These are phyloP conservation scores for Maniola hyperantus DNA, from an alignment of 2,888 invertebrate species.

Conservation along the genomic window DNA sequence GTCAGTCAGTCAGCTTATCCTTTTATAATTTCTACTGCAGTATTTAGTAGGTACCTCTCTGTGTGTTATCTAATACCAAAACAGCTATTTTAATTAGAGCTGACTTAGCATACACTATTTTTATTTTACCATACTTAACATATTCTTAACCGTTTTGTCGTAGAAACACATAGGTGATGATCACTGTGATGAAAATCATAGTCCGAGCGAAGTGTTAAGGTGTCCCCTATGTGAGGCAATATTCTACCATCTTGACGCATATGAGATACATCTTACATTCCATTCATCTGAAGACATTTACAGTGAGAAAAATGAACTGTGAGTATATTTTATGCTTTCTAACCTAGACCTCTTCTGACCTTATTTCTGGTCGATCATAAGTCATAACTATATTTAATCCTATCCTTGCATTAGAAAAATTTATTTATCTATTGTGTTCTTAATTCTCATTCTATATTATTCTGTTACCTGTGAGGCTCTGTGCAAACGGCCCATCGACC, in stretches of 20 bases:
- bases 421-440: too few relatives aligned
- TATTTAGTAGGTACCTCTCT: too few relatives aligned
- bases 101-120: too few relatives aligned
- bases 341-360: neutral
- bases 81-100: too few relatives aligned
- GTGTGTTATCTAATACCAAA: too few relatives aligned
- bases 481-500: too few relatives aligned
- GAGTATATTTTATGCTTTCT: constrained; percentile 41
- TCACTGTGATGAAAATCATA: constrained; percentile 80
- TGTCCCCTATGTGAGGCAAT: constrained; percentile 86
- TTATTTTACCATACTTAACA: neutral
- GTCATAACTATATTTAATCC: neutral
- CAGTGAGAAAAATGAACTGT: constrained; percentile 80
- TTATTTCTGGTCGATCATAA: neutral
- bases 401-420: too few relatives aligned
- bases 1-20: too few relatives aligned
- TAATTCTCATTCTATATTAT: too few relatives aligned
- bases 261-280: constrained; percentile 84
- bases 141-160: constrained; percentile 39
- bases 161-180: constrained; percentile 82
- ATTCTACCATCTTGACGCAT: constrained; percentile 85
- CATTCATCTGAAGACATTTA: constrained; percentile 84
- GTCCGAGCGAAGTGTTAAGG: constrained; percentile 81
- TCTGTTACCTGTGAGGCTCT: too few relatives aligned
- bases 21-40: neutral